Conservation (phyloP, 2,888 invertebrate species). For the Pristionchus arcanus region DNA sequence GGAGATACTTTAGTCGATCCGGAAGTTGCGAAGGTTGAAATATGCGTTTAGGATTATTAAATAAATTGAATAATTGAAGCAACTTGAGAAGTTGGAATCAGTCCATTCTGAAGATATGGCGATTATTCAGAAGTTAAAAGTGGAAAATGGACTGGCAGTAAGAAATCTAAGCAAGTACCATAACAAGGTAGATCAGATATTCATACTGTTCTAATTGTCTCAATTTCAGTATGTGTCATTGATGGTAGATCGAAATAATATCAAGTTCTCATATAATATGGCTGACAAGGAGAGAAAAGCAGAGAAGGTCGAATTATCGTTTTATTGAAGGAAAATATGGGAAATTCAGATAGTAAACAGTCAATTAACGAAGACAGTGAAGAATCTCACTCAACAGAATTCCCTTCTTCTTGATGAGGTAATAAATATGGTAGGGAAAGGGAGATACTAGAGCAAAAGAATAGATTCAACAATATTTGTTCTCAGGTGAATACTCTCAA, state of each 20-base stretch:
- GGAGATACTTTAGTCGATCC: conserved; percentile 19
- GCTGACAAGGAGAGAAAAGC: neutral
- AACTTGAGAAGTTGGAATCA: neutral
- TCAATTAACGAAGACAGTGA: neutral
- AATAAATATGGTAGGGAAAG: neutral
- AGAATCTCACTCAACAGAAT: neutral
- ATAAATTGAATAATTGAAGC: neutral
- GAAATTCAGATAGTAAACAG: neutral
- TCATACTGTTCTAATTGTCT: neutral
- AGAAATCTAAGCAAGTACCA: neutral
- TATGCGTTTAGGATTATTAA: neutral
- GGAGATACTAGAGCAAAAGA: neutral
- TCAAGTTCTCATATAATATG: neutral
- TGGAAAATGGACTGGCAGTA: neutral
- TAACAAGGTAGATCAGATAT: neutral
- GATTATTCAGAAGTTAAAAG: neutral
- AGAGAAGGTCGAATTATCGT: neutral
- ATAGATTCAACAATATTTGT: neutral
- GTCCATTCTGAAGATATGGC: neutral
- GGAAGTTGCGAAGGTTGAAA: neutral
- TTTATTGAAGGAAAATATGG: neutral
- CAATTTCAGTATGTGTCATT: neutral
- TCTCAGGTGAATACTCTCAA: conserved; percentile 8
- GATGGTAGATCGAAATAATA: neutral
- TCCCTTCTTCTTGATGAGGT: neutral